phyloP scores from a whole-genome alignment of 2,888 invertebrate genomes.

The Timandra comae region DNA sequence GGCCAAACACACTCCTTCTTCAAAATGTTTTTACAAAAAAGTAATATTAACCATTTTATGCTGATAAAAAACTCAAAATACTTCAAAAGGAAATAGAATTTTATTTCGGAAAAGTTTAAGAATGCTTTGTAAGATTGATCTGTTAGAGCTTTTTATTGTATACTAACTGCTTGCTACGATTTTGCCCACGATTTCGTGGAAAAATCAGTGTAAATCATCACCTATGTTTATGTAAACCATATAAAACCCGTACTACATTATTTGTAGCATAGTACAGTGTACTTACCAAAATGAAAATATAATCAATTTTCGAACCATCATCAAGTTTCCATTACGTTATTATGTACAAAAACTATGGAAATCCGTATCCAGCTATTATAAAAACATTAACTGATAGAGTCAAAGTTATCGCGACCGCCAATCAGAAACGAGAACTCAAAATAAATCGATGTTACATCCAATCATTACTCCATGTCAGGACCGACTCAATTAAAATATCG shows the following conservation, averaged over 20 bases:
- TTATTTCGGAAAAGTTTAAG: too few species aligned
- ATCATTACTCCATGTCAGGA: constrained; percentile 76
- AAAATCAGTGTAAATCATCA: too few species aligned
- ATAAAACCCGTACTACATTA: too few species aligned
- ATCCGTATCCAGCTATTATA: constrained; percentile 59
- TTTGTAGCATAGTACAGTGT: too few species aligned
- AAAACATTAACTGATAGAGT: constrained; percentile 69
- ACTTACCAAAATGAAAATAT: constrained; percentile 3
- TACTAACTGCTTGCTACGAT: too few species aligned
- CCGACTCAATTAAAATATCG: constrained; percentile 77
- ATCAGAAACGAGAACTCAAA: constrained; percentile 74
- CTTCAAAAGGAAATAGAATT: too few species aligned
- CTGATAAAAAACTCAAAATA: constrained; percentile 1
- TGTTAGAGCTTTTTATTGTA: too few species aligned
- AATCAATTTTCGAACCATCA: too few species aligned
- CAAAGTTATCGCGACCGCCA: constrained; percentile 73
- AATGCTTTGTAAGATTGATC: too few species aligned
- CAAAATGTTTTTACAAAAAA: constrained; percentile 29
- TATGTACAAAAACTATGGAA: constrained; percentile 35
- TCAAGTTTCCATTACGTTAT: neutral
- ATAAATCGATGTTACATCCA: constrained; percentile 76
- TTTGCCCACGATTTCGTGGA: too few species aligned
- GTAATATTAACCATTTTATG: constrained; percentile 12
- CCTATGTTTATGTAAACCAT: too few species aligned
- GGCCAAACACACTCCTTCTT: constrained; percentile 32